Conservation (phyloP, 2,888 invertebrate genomes). For the Chorisops tibialis region DNA sequence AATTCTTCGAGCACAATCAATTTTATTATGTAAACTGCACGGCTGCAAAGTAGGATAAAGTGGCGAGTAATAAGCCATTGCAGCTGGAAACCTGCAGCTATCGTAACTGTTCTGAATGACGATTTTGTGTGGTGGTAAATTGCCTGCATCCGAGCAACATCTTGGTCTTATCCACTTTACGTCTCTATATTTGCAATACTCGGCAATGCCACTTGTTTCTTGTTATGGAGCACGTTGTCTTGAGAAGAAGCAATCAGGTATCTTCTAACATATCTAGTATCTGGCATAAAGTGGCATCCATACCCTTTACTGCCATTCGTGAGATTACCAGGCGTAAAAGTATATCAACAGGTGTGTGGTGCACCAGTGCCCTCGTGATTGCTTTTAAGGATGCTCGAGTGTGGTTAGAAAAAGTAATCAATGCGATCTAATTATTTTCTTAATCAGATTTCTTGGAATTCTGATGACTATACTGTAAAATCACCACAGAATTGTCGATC, state of each 20-base stretch:
- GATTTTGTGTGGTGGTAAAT: background rate
- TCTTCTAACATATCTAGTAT: background rate
- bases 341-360: conserved; percentile 8
- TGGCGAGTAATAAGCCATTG: no score
- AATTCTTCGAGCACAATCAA: conserved; percentile 2
- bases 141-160: no score
- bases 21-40: conserved; percentile 12
- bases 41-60: conserved; percentile 13
- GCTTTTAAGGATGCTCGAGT: background rate
- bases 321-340: background rate
- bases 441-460: no score
- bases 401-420: conserved; percentile 18
- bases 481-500: no score
- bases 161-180: no score
- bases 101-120: conserved; percentile 7
- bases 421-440: conserved; percentile 5
- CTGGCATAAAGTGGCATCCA: background rate
- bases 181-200: no score
- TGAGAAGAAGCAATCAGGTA: no score
- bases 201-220: background rate
- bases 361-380: conserved; percentile 5
- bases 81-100: background rate
- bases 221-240: no score
- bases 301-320: background rate
- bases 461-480: no score